Evolutionary conservation across 2,888 invertebrate genomes (phyloP).

Genomic region (Mimas tiliae): DNA sequence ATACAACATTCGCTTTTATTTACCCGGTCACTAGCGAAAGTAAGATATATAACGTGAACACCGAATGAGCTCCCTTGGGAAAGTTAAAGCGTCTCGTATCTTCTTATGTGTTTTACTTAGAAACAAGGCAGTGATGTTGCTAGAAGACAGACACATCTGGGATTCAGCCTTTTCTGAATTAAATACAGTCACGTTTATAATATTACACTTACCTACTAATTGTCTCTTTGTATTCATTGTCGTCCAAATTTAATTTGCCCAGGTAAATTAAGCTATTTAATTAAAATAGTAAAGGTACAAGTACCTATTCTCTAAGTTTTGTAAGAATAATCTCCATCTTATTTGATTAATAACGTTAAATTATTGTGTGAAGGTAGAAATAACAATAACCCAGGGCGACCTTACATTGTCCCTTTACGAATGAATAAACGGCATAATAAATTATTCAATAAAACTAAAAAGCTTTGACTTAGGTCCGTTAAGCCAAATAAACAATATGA

Average conservation of each 20-base stretch:
- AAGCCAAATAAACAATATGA: neutral
- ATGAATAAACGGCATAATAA: no score
- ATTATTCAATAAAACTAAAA: no score
- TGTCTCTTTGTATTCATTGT: neutral
- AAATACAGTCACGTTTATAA: neutral
- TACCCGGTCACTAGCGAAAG: conserved; percentile 1
- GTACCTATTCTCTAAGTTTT: no score
- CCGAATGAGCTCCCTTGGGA: conserved; percentile 2
- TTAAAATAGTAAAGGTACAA: no score
- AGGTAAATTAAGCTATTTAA: neutral
- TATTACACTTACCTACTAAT: neutral
- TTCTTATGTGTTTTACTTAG: conserved; percentile 8
- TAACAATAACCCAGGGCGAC: no score
- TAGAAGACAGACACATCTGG: conserved; percentile 2
- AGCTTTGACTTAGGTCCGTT: no score
- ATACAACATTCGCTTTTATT: conserved; percentile 5
- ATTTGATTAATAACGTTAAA: no score
- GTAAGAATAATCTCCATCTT: no score
- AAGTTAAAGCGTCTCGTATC: conserved; percentile 7
- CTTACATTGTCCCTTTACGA: no score
- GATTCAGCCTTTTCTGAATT: neutral
- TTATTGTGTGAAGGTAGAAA: no score
- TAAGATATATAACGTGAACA: conserved; percentile 15
- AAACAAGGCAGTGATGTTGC: neutral
- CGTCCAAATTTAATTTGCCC: neutral